Conservation (phyloP, 2,113 vertebrate species). For the Sclerurus mexicanus region DNA sequence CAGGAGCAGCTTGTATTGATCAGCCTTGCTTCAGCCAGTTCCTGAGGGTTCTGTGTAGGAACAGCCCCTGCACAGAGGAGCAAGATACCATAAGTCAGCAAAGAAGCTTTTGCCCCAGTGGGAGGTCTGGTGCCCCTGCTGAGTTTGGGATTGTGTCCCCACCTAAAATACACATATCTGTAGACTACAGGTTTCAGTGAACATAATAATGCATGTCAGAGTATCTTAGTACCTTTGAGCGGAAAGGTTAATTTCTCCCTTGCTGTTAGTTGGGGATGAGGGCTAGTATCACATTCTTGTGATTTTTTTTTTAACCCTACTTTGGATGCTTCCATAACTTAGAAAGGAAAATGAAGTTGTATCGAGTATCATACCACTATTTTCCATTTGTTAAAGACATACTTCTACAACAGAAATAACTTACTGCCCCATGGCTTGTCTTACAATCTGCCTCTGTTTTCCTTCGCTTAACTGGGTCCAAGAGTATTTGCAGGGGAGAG, state of each 20-base stretch:
- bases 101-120: neutral
- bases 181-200: neutral
- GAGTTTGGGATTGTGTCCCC: neutral
- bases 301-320: neutral
- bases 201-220: neutral
- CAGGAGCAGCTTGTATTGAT: neutral
- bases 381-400: constrained; percentile 37
- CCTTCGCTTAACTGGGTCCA: neutral
- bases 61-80: neutral
- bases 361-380: neutral
- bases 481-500: constrained; percentile 22
- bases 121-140: neutral
- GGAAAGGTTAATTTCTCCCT: neutral
- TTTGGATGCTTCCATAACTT: neutral
- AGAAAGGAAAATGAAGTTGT: neutral
- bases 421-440: neutral
- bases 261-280: neutral
- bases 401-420: constrained; percentile 22
- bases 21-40: neutral
- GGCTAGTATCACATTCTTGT: neutral
- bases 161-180: neutral
- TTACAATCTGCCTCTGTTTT: constrained; percentile 24
- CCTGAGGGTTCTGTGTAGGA: neutral
- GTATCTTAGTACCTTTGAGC: neutral
- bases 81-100: neutral